Conservation (phyloP, 1,140 invertebrate species). For the Drosophila virilis region DNA sequence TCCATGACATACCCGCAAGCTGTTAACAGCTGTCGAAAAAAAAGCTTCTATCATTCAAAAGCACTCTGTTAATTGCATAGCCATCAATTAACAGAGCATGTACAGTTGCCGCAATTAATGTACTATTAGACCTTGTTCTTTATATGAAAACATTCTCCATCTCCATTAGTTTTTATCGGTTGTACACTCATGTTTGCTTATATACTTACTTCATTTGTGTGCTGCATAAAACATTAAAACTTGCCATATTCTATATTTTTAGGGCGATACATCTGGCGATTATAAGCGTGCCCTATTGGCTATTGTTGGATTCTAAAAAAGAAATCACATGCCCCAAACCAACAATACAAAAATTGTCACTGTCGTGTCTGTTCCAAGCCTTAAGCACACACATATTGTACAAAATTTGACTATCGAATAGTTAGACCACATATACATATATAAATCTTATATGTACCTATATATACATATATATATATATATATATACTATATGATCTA, state of each 20-base stretch:
- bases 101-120: constrained; percentile 14
- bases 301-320: constrained; percentile 88
- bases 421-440: constrained; percentile 31
- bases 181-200: constrained; percentile 21
- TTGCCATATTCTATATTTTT: constrained; percentile 85
- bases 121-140: not conserved
- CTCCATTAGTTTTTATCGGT: not conserved
- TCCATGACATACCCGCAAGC: not conserved
- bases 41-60: constrained; percentile 14
- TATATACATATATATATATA: constrained; percentile 24
- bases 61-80: constrained; percentile 6
- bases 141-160: not conserved
- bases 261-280: constrained; percentile 96
- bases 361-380: constrained; percentile 71
- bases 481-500: constrained; percentile 32
- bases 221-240: constrained; percentile 71
- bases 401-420: constrained; percentile 62
- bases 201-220: constrained; percentile 60
- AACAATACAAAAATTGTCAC: constrained; percentile 54
- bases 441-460: constrained; percentile 45
- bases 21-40: constrained; percentile 14
- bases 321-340: constrained; percentile 30
- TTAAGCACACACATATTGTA: constrained; percentile 63
- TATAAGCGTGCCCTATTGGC: constrained; percentile 94
- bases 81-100: constrained; percentile 1